Evolutionary conservation across 92 coral and sea anemone species (phyloP).

Genomic region (Zoanthus sociatus): DNA sequence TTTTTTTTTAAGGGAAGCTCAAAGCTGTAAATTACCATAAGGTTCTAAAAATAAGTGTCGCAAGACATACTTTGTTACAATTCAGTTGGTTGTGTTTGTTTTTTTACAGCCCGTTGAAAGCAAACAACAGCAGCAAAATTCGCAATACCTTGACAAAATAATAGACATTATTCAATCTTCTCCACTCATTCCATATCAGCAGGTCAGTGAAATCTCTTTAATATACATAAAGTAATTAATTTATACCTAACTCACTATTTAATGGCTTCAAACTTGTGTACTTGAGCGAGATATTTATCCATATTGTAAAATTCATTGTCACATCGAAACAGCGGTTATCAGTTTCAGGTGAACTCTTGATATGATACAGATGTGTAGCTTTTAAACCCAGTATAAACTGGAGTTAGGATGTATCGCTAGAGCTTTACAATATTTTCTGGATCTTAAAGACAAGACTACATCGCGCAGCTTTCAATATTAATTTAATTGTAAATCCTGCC

Average conservation of each 20-base stretch:
- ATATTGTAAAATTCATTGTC: neutral
- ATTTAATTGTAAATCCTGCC: too few species aligned
- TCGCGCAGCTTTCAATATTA: too few species aligned
- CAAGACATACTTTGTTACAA: too few species aligned
- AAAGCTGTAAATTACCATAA: too few species aligned
- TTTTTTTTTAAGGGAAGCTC: too few species aligned
- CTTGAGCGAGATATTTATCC: neutral
- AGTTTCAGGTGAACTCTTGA: neutral
- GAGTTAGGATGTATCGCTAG: too few species aligned
- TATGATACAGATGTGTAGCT: neutral
- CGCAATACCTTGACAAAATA: conserved; percentile 85
- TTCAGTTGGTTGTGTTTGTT: neutral
- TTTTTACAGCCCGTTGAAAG: conserved; percentile 79
- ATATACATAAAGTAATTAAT: neutral
- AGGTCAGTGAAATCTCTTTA: conserved; percentile 49
- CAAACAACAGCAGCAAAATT: conserved; percentile 76
- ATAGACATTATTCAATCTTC: conserved; percentile 90
- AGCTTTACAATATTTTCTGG: too few species aligned
- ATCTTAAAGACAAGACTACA: too few species aligned
- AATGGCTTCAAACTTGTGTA: neutral
- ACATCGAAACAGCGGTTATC: neutral
- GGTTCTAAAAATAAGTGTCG: too few species aligned
- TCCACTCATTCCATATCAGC: conserved; percentile 80
- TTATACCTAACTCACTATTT: neutral
- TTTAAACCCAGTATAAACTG: too few species aligned